Base-by-base conservation (phyloP, 2,888 invertebrate species). In the Eupithecia subfuscata region DNA sequence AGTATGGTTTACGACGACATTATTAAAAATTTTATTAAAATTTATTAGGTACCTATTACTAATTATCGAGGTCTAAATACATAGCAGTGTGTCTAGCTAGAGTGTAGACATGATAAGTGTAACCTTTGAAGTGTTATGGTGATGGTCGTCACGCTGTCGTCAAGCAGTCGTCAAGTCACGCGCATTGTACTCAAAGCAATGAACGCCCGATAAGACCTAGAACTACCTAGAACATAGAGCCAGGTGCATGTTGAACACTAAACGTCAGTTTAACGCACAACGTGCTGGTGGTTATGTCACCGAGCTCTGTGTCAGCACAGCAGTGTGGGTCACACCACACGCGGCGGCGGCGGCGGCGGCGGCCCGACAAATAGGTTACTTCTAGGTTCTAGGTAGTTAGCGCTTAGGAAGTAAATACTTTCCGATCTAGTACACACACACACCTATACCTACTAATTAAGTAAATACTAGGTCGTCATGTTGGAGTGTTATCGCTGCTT, bases 401-500 rank as follows among this genome's bases (percentile, higher is more conserved):
- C n/a, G n/a, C n/a, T n/a, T n/a, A n/a, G n/a, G n/a, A n/a, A n/a
- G n/a, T 34, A 34, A 34, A 34, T 34, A 34, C 3, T 16, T 48
- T 18, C 48, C 6, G 18, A 48, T 18, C 48, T 18, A 48, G 7
- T 18, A 34, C 34, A 5, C 5, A n/a, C n/a, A n/a, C n/a, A n/a
- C 5, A 3, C 7, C 1, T 37, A 3, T 37, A 40, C 1, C 11
- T 40, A 40, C 11, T 1, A 11, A n/a, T 4, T 7, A 22, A 3
- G 11, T n/a, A n/a, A n/a, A 3, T 52, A 52, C 52, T n/a, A 9
- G 11, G n/a, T 52, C 18, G 18, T 52, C 52, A 7, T n/a, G 3
- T 52, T 52, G n/a, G 11, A n/a, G 52, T 52, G 52, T n/a, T 52
- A 52, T n/a, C 52, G 52, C 52, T 52, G n/a, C n/a, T 52, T 52